These are phyloP conservation scores for Pardosa pseudoannulata DNA, from an alignment of 2,888 invertebrate species.

Conservation along the genomic window DNA sequence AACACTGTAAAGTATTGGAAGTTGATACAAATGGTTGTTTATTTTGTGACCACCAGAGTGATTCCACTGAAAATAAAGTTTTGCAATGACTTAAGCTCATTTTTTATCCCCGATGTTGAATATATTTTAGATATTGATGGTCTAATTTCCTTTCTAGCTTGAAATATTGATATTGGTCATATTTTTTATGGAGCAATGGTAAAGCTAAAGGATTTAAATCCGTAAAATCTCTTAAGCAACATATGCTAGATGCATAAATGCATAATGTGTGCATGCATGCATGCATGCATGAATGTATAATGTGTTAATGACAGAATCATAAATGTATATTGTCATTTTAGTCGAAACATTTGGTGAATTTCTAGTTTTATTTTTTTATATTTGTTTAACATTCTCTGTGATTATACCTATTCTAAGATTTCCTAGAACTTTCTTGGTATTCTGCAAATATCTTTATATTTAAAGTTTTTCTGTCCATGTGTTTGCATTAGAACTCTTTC, in stretches of 20 bases:
- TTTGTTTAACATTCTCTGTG: too few species aligned
- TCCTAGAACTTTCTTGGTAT: too few species aligned
- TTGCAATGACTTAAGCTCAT: constrained; percentile 96
- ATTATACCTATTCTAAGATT: too few species aligned
- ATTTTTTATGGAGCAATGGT: constrained; percentile 80
- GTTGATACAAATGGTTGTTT: constrained; percentile 84
- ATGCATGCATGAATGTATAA: too few species aligned
- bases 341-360: too few species aligned
- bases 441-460: too few species aligned
- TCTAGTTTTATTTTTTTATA: too few species aligned
- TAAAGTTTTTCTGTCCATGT: too few species aligned
- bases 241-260: constrained; percentile 97
- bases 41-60: constrained; percentile 90
- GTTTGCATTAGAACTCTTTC: too few species aligned
- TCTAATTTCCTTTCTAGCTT: constrained; percentile 87
- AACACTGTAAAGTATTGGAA: too few species aligned
- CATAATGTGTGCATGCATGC: constrained; percentile 92
- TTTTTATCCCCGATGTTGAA: constrained; percentile 96
- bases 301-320: too few species aligned
- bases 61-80: constrained; percentile 87
- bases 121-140: constrained; percentile 91
- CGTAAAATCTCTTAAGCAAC: constrained; percentile 88
- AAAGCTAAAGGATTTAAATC: constrained; percentile 80
- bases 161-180: constrained; percentile 65
- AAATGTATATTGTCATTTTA: too few species aligned